Conservation (phyloP, 2,797 vertebrate genomes). For the Smutsia temminckii region DNA sequence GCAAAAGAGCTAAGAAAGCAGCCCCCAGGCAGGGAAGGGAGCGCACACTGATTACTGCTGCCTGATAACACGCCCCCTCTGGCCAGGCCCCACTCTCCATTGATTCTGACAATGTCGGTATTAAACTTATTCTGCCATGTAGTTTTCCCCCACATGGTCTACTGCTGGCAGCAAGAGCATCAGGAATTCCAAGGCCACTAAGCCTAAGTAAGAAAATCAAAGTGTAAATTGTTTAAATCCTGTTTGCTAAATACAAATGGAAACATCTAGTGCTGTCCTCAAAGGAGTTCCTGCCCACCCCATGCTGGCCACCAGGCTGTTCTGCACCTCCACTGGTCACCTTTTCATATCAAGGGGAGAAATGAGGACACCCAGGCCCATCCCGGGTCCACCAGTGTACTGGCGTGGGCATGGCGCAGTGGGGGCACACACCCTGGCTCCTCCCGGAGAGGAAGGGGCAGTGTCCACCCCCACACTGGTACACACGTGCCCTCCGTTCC, state of each 20-base stretch:
- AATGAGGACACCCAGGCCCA: background rate
- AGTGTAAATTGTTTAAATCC: slow-evolving; percentile 41
- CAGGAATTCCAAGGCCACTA: background rate
- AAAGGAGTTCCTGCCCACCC: background rate
- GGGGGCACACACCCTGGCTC: rapidly evolving
- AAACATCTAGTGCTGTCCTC: slow-evolving; percentile 42
- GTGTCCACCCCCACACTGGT: rapidly evolving
- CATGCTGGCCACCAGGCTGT: background rate
- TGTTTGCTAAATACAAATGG: background rate
- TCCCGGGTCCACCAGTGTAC: background rate
- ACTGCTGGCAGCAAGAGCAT: background rate
- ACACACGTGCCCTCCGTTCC: background rate
- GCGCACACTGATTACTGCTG: background rate
- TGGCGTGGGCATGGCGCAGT: background rate
- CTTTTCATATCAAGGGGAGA: background rate
- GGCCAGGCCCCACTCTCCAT: background rate
- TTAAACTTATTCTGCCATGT: slow-evolving; percentile 16
- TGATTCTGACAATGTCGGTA: slow-evolving; percentile 53
- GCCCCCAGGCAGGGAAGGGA: background rate
- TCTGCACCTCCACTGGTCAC: background rate
- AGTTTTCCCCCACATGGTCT: background rate
- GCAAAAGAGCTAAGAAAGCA: background rate
- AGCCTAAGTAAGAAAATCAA: slow-evolving; percentile 17
- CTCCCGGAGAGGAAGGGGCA: background rate
- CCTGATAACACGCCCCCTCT: background rate